A percentile compares a stretch with the other conserved stretches of the same genome.
These are phyloP conservation scores for Scolopax bukidnonensis DNA, from an alignment of 2,797 vertebrate species.

Conservation along the genomic window DNA sequence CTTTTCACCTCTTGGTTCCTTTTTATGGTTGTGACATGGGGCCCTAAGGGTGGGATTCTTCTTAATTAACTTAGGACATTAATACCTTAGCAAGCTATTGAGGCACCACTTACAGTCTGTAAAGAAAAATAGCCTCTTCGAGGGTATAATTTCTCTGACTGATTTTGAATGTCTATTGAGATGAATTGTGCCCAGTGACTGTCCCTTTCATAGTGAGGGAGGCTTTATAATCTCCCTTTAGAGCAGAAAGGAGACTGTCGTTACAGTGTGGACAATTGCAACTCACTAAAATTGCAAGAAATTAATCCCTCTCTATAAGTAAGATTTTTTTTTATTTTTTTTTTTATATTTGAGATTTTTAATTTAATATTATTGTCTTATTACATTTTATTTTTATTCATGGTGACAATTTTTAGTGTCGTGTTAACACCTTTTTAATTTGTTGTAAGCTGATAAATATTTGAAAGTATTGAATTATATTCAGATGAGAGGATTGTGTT, in stretches of 20 bases:
- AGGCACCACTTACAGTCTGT: not conserved
- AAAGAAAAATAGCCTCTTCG: not conserved
- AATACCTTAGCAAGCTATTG: not conserved
- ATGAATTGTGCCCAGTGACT: not conserved
- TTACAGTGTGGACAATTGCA: not conserved
- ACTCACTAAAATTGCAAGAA: not conserved
- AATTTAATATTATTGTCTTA: not conserved
- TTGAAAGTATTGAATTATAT: conserved; percentile 40
- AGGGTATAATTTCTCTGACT: not conserved
- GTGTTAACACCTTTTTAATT: not conserved
- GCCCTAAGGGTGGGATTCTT: not conserved
- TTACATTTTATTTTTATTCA: not conserved
- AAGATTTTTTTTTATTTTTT: not conserved
- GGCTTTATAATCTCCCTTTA: not conserved
- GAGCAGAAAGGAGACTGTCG: not conserved
- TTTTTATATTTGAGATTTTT: not conserved
- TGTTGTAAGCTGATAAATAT: conserved; percentile 52
- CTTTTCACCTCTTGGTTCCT: conserved; percentile 26
- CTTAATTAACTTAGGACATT: not conserved
- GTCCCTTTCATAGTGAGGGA: not conserved
- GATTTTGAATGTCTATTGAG: not conserved
- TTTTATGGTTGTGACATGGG: not conserved
- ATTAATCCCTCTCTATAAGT: not conserved
- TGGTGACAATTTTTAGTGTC: not conserved
- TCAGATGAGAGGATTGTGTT: conserved; percentile 52